A percentile compares a stretch with the other conserved stretches of the same genome.
phyloP scores from a whole-genome alignment of 2,113 vertebrate genomes.

The Macquaria ambigua region DNA sequence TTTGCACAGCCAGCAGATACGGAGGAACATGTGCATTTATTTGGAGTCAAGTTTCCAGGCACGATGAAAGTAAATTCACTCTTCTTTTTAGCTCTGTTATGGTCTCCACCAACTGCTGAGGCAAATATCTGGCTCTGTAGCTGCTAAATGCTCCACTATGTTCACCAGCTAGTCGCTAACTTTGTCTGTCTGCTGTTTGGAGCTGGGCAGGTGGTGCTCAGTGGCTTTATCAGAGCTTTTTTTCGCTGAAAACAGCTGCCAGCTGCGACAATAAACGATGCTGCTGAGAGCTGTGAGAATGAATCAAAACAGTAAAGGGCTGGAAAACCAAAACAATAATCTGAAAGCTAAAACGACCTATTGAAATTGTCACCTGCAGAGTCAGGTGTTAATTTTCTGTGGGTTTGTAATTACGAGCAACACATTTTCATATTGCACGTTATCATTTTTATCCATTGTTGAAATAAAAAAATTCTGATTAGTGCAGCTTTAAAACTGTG shows the following conservation, averaged over 20 bases:
- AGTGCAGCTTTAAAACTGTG: not conserved
- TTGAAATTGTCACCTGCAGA: not conserved
- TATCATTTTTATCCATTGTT: not conserved
- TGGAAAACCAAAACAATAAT: not conserved
- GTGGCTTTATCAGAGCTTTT: not conserved
- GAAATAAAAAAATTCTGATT: not conserved
- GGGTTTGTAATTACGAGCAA: not conserved
- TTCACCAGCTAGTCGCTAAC: too few species aligned
- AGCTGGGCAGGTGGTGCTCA: too few species aligned
- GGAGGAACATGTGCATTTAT: too few species aligned
- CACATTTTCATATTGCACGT: too few species aligned
- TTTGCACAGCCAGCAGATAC: too few species aligned
- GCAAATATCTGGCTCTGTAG: not conserved
- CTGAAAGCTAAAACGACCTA: too few species aligned
- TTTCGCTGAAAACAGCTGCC: too few species aligned
- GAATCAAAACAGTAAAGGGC: not conserved
- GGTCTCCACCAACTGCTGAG: slow-evolving; percentile 2
- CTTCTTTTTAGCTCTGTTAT: not conserved
- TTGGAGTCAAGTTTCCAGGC: not conserved
- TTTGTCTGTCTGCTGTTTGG: not conserved
- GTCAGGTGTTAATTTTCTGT: not conserved
- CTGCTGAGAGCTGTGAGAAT: not conserved
- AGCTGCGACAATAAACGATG: not conserved
- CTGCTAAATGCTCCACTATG: not conserved
- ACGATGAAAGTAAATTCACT: not conserved